Conservation (phyloP, 2,113 vertebrate genomes). For the Phalacrocorax aristotelis region DNA sequence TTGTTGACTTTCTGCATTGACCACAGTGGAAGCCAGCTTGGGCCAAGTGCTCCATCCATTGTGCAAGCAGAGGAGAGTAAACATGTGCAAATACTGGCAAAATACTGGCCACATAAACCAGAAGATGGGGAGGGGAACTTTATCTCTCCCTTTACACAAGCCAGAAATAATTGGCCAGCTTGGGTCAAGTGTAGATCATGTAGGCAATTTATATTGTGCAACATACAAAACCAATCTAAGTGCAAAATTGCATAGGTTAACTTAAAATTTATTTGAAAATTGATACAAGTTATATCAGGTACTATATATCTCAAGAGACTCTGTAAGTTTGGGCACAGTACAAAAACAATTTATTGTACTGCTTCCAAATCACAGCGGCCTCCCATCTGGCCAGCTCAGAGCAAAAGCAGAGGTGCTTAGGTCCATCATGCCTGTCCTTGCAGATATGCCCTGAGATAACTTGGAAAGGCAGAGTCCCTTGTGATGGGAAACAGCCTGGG, state of each 20-base stretch:
- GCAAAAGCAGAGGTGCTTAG: not conserved
- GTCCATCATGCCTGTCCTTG: not conserved
- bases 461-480: not conserved
- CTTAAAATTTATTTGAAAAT: not conserved
- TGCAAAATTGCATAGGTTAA: not conserved
- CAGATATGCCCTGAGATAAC: not conserved
- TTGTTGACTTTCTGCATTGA: not conserved
- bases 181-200: not conserved
- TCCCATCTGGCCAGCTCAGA: not conserved
- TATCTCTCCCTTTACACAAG: not conserved
- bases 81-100: not conserved
- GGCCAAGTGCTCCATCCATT: not conserved
- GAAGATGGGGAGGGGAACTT: not conserved
- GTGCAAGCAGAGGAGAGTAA: not conserved
- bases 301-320: not conserved
- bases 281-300: not conserved
- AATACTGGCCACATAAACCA: not conserved
- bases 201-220: not conserved
- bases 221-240: not conserved
- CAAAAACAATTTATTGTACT: not conserved
- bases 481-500: not conserved
- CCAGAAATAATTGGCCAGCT: not conserved
- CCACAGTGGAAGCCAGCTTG: not conserved
- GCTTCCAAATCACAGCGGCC: not conserved
- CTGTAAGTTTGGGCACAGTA: not conserved